Evolutionary conservation across 2,888 invertebrate genomes (phyloP).

Genomic region (Lithophane leautieri): DNA sequence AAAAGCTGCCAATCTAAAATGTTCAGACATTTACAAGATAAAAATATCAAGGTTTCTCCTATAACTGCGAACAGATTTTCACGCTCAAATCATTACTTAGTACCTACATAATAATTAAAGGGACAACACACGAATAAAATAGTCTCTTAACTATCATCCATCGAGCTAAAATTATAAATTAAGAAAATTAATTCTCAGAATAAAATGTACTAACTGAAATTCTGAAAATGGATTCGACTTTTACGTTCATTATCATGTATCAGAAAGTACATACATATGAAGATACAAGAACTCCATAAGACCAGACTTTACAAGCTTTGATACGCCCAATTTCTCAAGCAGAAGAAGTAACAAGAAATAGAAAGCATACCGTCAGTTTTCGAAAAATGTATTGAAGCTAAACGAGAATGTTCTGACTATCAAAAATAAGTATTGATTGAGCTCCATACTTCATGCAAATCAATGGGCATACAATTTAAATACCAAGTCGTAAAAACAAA

Average conservation of each 20-base stretch:
- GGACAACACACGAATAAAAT: conserved; percentile 25
- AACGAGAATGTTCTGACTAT: not conserved
- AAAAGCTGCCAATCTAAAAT: conserved; percentile 37
- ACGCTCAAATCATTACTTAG: conserved; percentile 12
- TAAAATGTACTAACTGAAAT: conserved; percentile 10
- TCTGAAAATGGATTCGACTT: not conserved
- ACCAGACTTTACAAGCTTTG: conserved; percentile 7
- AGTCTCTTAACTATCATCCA: not conserved
- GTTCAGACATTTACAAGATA: conserved; percentile 6
- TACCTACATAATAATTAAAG: conserved; percentile 11
- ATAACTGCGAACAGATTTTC: conserved; percentile 4
- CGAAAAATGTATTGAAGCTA: not conserved
- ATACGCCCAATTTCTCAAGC: not conserved
- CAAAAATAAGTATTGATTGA: not conserved
- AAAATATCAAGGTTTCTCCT: too few species aligned
- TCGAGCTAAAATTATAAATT: not conserved
- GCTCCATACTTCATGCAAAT: conserved; percentile 1
- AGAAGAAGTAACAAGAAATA: not conserved
- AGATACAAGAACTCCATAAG: conserved; percentile 1
- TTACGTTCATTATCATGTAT: not conserved
- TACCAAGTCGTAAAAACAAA: not conserved
- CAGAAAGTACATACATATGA: not conserved
- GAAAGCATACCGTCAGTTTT: not conserved
- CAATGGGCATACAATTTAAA: not conserved
- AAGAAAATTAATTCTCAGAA: not conserved